phyloP scores from a whole-genome alignment of 2,113 vertebrate genomes.

The Dipodomys ordii region DNA sequence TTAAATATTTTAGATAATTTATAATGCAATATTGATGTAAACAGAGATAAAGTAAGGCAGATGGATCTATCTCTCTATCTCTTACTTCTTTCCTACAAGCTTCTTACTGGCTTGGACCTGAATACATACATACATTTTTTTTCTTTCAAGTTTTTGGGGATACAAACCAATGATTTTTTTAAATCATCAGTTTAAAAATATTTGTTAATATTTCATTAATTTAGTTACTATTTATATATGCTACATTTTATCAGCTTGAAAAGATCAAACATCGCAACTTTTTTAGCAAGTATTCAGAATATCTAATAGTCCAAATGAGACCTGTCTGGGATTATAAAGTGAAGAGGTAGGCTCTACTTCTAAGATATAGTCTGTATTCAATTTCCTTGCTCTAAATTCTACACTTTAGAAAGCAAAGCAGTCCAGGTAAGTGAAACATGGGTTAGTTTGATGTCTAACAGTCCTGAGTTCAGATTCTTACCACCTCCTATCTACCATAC shows the following conservation, averaged over 20 bases:
- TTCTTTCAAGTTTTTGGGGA: conserved; percentile 31
- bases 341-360: neutral
- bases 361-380: neutral
- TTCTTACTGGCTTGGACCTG: neutral
- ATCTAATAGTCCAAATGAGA: neutral
- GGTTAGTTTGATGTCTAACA: neutral
- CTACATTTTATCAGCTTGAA: neutral
- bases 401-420: neutral
- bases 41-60: neutral
- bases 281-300: neutral
- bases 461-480: neutral
- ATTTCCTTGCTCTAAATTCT: conserved; percentile 16
- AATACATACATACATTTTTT: neutral
- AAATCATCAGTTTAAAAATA: neutral
- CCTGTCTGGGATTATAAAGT: neutral
- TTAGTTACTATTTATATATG: neutral
- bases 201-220: neutral
- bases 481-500: neutral
- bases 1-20: conserved; percentile 24
- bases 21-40: neutral
- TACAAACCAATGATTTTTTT: neutral
- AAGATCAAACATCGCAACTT: neutral
- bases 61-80: neutral
- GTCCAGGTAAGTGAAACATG: neutral
- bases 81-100: conserved; percentile 5